Percentiles rank a stretch among this genome's conserved stretches.
These are phyloP conservation scores for Syritta pipiens DNA, from an alignment of 2,888 invertebrate genomes.

Conservation along the genomic window DNA sequence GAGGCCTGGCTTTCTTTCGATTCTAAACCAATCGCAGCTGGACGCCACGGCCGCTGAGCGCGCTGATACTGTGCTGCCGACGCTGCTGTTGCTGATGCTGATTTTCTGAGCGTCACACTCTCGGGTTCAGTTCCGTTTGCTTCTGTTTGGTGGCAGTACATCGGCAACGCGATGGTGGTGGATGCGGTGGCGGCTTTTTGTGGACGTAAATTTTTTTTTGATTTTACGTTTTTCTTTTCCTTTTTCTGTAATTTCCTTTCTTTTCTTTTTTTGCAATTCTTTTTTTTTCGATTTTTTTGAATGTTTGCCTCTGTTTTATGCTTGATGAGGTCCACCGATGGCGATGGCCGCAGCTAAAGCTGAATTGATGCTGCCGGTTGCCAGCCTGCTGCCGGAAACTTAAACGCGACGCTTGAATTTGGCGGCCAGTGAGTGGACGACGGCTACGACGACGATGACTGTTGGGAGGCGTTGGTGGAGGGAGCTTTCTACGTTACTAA, in stretches of 20 bases:
- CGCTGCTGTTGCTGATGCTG: slow-evolving; percentile 61
- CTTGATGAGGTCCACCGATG: slow-evolving; percentile 69
- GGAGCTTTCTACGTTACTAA: slow-evolving; percentile 37
- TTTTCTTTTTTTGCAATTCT: slow-evolving; percentile 63
- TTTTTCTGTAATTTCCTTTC: slow-evolving; percentile 14
- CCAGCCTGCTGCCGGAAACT: slow-evolving; percentile 62
- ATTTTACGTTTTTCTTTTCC: slow-evolving; percentile 29
- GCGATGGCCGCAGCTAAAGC: slow-evolving; percentile 56
- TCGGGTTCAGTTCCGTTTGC: slow-evolving; percentile 63
- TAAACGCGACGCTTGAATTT: slow-evolving; percentile 59
- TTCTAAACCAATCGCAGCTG: slow-evolving; percentile 71
- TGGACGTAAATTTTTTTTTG: slow-evolving; percentile 25
- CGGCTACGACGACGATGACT: slow-evolving; percentile 24
- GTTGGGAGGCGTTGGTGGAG: slow-evolving; percentile 49
- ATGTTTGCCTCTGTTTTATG: slow-evolving; percentile 68
- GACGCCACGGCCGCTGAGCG: slow-evolving; percentile 60
- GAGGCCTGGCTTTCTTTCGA: slow-evolving; percentile 71
- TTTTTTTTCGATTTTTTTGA: slow-evolving; percentile 47
- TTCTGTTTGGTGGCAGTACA: slow-evolving; percentile 58
- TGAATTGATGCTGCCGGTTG: slow-evolving; percentile 58
- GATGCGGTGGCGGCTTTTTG: slow-evolving; percentile 58
- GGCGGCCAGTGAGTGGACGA: slow-evolving; percentile 24
- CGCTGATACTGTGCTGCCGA: slow-evolving; percentile 52
- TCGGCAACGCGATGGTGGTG: slow-evolving; percentile 52
- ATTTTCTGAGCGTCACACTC: slow-evolving; percentile 68